Evolutionary conservation across 2,113 vertebrate genomes (phyloP).

Genomic region (Ophiodon elongatus): DNA sequence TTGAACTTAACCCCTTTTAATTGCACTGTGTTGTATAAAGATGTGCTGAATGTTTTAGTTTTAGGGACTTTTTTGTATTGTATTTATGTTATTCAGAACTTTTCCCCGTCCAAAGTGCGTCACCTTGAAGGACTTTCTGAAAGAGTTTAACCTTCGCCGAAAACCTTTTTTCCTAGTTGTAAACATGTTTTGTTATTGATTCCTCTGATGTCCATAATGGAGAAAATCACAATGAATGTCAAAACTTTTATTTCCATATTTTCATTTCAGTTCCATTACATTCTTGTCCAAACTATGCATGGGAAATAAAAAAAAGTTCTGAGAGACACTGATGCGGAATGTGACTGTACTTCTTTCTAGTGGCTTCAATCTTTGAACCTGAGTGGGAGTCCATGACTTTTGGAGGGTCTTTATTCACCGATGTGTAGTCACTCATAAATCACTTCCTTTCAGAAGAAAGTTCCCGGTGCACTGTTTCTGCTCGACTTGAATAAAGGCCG

Average conservation of each 20-base stretch:
- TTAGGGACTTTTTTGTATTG: slow-evolving; percentile 77
- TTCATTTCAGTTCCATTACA: slow-evolving; percentile 83
- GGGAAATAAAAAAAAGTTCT: slow-evolving; percentile 87
- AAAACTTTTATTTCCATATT: slow-evolving; percentile 68
- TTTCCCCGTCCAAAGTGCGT: slow-evolving; percentile 70
- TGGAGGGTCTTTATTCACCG: background rate
- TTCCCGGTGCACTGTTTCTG: slow-evolving; percentile 3
- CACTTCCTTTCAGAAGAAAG: slow-evolving; percentile 31
- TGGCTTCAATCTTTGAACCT: background rate
- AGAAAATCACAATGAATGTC: slow-evolving; percentile 83
- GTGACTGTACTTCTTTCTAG: slow-evolving; percentile 44
- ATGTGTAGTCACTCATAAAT: background rate
- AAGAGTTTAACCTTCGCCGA: slow-evolving; percentile 60
- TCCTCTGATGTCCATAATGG: slow-evolving; percentile 70
- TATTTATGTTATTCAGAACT: slow-evolving; percentile 88
- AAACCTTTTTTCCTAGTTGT: slow-evolving; percentile 54
- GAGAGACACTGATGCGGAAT: slow-evolving; percentile 80
- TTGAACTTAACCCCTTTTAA: slow-evolving; percentile 59
- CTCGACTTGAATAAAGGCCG: slow-evolving; percentile 14
- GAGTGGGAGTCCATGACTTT: slow-evolving; percentile 38
- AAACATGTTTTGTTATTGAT: slow-evolving; percentile 76
- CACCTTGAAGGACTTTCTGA: slow-evolving; percentile 79
- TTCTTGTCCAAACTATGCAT: slow-evolving; percentile 90
- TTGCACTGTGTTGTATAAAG: slow-evolving; percentile 85
- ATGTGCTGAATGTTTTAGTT: slow-evolving; percentile 84